These are phyloP conservation scores for Brachionus asplanchnoidis DNA, from an alignment of 1,140 invertebrate genomes.

Conservation along the genomic window DNA sequence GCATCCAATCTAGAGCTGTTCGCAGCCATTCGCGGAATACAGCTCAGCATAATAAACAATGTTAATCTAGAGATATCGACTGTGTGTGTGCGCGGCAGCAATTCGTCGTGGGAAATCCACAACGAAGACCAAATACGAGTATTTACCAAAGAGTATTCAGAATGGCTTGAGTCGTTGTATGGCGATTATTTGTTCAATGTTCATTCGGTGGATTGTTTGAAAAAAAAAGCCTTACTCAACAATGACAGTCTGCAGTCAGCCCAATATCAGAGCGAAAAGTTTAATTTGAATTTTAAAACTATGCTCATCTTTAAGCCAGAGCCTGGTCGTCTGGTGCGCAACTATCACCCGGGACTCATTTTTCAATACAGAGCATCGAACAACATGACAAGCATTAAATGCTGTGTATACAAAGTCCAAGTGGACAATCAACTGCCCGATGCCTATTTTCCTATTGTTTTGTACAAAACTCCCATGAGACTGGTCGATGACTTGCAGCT, in stretches of 20 bases:
- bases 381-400: constrained; percentile 28
- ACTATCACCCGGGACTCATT: not conserved
- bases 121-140: not conserved
- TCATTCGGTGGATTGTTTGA: not conserved
- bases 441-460: constrained; percentile 70
- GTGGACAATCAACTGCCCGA: constrained; percentile 73
- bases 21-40: constrained; percentile 66
- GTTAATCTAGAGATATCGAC: constrained; percentile 63
- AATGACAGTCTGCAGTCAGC: not conserved
- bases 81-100: constrained; percentile 64
- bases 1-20: constrained; percentile 67
- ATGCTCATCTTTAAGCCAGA: constrained; percentile 16
- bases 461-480: constrained; percentile 63
- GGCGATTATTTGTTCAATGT: not conserved
- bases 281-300: constrained; percentile 6
- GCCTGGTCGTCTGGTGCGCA: not conserved
- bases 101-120: constrained; percentile 72
- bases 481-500: constrained; percentile 57
- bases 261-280: not conserved
- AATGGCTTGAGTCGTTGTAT: constrained; percentile 11
- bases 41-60: constrained; percentile 63
- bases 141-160: constrained; percentile 16
- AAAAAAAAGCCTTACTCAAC: not conserved
- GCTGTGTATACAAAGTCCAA: constrained; percentile 2
- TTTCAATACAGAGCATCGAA: constrained; percentile 18